Evolutionary conservation across 1,140 invertebrate genomes (phyloP).

Genomic region (Camponotus pennsylvanicus): DNA sequence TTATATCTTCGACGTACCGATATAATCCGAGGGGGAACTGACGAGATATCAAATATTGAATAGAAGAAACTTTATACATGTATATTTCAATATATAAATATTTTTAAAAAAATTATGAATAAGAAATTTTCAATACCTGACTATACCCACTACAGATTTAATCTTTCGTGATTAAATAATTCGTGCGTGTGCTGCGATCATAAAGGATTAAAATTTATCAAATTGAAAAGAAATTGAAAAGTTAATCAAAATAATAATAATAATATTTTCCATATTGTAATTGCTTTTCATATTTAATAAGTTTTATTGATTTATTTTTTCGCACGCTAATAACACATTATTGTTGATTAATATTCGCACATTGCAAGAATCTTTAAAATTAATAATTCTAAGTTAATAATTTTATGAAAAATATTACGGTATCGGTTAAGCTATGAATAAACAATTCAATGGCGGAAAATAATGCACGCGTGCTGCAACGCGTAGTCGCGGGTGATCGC

Average conservation of each 20-base stretch:
- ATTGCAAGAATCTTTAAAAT: neutral
- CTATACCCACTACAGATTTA: neutral
- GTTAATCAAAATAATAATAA: slow-evolving; percentile 10
- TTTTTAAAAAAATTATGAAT: slow-evolving; percentile 18
- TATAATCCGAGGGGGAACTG: neutral
- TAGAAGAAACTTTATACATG: neutral
- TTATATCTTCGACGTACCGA: neutral
- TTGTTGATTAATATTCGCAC: no score
- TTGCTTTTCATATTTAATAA: neutral
- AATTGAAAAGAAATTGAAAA: neutral
- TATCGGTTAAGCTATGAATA: slow-evolving; percentile 21
- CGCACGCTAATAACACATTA: neutral
- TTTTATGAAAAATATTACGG: slow-evolving; percentile 10
- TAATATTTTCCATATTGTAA: neutral
- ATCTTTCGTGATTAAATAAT: slow-evolving; percentile 12
- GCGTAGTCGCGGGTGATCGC: neutral
- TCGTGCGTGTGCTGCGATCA: neutral
- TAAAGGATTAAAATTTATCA: neutral
- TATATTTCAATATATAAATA: neutral
- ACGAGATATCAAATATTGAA: neutral
- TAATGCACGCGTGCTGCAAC: slow-evolving; percentile 22
- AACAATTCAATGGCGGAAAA: slow-evolving; percentile 8
- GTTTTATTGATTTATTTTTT: neutral
- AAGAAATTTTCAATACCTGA: neutral
- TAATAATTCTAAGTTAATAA: neutral